Percentiles rank a stretch among this genome's conserved stretches.
Evolutionary conservation across 2,888 invertebrate species (phyloP).

Genomic region (Ochropleura plecta): DNA sequence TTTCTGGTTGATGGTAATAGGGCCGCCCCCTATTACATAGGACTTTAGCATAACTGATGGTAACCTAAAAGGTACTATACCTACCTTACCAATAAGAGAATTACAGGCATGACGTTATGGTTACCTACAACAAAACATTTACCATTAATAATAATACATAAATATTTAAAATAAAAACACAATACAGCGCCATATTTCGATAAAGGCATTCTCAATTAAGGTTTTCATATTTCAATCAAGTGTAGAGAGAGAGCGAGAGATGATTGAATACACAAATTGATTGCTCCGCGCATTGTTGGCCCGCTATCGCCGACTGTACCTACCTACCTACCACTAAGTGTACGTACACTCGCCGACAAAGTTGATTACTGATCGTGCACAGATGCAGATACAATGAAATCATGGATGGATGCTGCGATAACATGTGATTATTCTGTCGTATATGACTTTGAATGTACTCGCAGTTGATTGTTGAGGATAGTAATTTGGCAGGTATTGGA

Average conservation of each 20-base stretch:
- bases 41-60: too few relatives aligned
- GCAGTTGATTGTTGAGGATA: neutral
- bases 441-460: conserved; percentile 26
- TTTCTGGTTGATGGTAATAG: too few relatives aligned
- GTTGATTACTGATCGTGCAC: conserved; percentile 77
- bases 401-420: conserved; percentile 52
- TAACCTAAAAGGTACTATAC: too few relatives aligned
- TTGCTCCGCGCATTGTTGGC: conserved; percentile 78
- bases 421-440: conserved; percentile 53
- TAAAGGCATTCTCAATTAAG: conserved; percentile 67
- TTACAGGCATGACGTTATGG: too few relatives aligned
- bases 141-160: neutral
- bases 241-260: conserved; percentile 66
- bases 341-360: conserved; percentile 69
- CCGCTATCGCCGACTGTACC: conserved; percentile 62
- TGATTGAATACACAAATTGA: conserved; percentile 84
- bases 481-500: conserved; percentile 19
- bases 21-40: too few relatives aligned
- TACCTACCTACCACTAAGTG: conserved; percentile 15
- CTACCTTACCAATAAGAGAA: too few relatives aligned
- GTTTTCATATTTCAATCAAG: conserved; percentile 67
- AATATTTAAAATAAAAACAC: conserved; percentile 12
- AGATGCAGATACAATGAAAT: conserved; percentile 60
- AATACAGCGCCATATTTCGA: conserved; percentile 41
- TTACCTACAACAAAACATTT: neutral